Percentiles rank a stretch among this genome's conserved stretches.
phyloP scores from a whole-genome alignment of 2,888 invertebrate genomes.

The Trachelus troglodyta region DNA sequence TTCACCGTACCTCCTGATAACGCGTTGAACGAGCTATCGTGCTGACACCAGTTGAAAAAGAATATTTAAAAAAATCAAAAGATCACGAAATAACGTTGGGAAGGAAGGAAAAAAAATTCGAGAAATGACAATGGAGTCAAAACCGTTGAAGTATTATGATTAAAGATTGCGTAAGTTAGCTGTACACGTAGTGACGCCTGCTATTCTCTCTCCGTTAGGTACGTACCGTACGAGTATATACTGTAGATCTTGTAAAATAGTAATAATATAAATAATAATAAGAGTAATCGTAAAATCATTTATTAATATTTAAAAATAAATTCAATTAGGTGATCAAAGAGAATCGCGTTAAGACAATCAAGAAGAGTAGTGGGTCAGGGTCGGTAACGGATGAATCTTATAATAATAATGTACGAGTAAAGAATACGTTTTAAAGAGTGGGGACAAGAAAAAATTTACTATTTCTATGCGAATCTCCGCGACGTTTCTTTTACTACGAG shows the following conservation, averaged over 20 bases:
- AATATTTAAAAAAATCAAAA: neutral
- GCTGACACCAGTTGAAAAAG: neutral
- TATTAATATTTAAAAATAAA: constrained; percentile 2
- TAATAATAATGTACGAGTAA: constrained; percentile 8
- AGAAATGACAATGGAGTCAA: constrained; percentile 10
- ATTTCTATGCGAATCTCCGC: constrained; percentile 16
- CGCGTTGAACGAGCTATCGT: constrained; percentile 8
- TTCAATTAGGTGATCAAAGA: constrained; percentile 21
- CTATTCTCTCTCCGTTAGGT: neutral
- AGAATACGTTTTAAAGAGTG: neutral
- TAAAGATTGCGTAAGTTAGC: neutral
- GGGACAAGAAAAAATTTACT: constrained; percentile 7
- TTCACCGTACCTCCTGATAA: neutral
- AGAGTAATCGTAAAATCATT: neutral
- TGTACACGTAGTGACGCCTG: neutral
- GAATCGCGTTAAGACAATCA: constrained; percentile 65
- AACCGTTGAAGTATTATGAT: constrained; percentile 32
- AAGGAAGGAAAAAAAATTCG: neutral
- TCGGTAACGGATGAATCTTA: constrained; percentile 17
- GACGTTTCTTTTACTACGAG: constrained; percentile 14
- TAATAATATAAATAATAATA: neutral
- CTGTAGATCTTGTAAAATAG: neutral
- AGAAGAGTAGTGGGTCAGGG: constrained; percentile 48
- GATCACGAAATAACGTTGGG: no score
- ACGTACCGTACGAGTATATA: neutral